Percentiles rank a stretch among this genome's conserved stretches.
Conservation (phyloP, 2,113 vertebrate genomes). For the Pterocles orientalis region DNA sequence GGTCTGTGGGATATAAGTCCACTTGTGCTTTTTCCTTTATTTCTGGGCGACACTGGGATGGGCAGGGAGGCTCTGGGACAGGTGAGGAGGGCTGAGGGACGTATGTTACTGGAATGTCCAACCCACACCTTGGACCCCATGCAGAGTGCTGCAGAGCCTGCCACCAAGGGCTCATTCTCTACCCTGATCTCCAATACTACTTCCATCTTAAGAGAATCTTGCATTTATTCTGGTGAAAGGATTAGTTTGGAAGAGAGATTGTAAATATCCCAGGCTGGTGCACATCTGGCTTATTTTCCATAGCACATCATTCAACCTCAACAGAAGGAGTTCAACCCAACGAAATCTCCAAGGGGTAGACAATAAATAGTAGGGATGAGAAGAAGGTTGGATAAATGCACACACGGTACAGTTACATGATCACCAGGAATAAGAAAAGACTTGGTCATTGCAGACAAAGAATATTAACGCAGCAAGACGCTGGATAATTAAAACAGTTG, state of each 20-base stretch:
- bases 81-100: not conserved
- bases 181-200: not conserved
- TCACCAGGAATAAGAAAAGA: not conserved
- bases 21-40: not conserved
- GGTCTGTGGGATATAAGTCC: not conserved
- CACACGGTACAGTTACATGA: not conserved
- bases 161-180: not conserved
- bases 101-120: accelerated
- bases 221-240: not conserved
- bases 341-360: not conserved
- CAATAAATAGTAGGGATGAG: not conserved
- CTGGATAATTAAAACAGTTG: conserved; percentile 47
- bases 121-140: not conserved
- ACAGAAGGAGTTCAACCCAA: not conserved
- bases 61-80: not conserved
- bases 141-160: accelerated
- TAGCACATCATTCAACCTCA: not conserved
- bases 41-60: not conserved
- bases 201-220: not conserved
- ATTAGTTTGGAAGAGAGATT: not conserved
- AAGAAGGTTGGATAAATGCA: not conserved
- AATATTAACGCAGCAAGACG: conserved; percentile 31
- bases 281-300: not conserved
- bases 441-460: conserved; percentile 1
- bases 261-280: not conserved